Evolutionary conservation across 1,140 invertebrate species (phyloP).

Genomic region (Leptestheria dahalacensis): DNA sequence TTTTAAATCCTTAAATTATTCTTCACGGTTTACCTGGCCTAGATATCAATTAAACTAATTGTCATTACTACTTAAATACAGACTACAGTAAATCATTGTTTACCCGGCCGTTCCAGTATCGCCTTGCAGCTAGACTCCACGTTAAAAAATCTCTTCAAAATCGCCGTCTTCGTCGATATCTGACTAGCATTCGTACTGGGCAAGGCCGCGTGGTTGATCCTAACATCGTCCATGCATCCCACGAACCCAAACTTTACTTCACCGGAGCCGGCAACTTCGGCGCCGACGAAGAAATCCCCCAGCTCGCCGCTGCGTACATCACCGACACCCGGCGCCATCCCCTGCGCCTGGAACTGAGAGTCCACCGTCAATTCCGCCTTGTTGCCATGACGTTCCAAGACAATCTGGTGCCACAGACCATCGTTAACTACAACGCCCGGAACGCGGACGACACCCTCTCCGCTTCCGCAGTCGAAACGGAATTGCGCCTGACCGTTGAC

Average conservation of each 20-base stretch:
- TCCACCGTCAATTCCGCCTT: constrained; percentile 63
- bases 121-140: constrained; percentile 58
- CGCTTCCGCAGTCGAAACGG: constrained; percentile 76
- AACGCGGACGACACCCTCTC: constrained; percentile 68
- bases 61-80: too few relatives aligned
- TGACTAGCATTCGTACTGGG: constrained; percentile 42
- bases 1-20: too few relatives aligned
- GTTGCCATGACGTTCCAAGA: constrained; percentile 61
- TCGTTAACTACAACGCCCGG: constrained; percentile 59
- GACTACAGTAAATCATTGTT: neutral
- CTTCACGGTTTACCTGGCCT: too few relatives aligned
- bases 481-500: constrained; percentile 71
- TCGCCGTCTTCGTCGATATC: constrained; percentile 11
- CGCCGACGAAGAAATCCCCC: constrained; percentile 65
- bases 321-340: constrained; percentile 61
- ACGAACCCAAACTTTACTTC: constrained; percentile 42
- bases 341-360: constrained; percentile 54
- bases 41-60: too few relatives aligned
- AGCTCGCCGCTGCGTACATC: constrained; percentile 70
- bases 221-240: constrained; percentile 69
- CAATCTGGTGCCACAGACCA: constrained; percentile 77
- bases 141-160: constrained; percentile 52
- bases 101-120: constrained; percentile 42
- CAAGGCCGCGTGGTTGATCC: constrained; percentile 54
- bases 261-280: constrained; percentile 54